These are phyloP conservation scores for Xerus inauris DNA, from an alignment of 2,113 vertebrate species.

Conservation along the genomic window DNA sequence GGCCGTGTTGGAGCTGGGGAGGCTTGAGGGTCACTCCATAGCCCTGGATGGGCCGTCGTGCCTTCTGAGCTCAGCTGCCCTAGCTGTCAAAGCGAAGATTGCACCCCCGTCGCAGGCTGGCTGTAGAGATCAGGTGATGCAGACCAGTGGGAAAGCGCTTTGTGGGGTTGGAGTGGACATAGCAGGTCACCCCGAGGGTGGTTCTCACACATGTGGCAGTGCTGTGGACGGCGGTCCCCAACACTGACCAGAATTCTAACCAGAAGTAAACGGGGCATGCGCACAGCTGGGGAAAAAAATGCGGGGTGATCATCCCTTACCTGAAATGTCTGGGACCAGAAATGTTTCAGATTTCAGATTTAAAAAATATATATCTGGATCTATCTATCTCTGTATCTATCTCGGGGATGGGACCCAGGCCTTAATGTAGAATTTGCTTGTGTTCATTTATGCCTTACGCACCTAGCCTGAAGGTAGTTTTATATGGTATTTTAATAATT, in stretches of 20 bases:
- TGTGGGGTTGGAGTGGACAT: not conserved
- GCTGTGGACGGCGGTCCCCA: not conserved
- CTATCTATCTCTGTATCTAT: no score
- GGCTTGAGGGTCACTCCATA: no score
- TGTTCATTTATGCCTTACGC: not conserved
- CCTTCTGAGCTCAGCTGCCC: not conserved
- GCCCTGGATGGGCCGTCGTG: accelerated
- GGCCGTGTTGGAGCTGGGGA: not conserved
- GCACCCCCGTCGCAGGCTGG: accelerated
- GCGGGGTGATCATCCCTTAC: not conserved
- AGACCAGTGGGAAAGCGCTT: accelerated
- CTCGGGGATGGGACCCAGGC: not conserved
- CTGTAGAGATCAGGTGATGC: not conserved
- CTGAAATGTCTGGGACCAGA: not conserved
- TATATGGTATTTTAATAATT: not conserved
- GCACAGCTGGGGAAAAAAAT: not conserved
- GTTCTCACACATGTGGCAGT: accelerated
- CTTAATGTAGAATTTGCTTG: not conserved
- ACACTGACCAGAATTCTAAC: not conserved
- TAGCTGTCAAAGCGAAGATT: not conserved
- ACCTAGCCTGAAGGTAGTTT: no score
- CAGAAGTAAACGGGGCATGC: not conserved
- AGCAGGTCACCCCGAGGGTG: accelerated
- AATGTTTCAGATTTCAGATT: not conserved
- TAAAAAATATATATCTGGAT: not conserved